phyloP scores from a whole-genome alignment of 1,140 invertebrate genomes.

The Drosophila nebulosa region DNA sequence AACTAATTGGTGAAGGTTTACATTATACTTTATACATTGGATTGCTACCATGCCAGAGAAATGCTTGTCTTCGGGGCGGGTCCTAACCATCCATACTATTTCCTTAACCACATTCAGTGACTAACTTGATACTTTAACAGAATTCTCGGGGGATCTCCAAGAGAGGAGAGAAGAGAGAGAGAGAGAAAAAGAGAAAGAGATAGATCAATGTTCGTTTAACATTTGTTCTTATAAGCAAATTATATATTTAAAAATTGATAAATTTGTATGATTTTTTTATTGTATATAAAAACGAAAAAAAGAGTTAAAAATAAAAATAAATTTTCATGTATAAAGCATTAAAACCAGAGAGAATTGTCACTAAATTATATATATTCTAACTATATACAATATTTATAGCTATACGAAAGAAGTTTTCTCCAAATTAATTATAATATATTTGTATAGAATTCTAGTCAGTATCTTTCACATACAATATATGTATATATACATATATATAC shows the following conservation, averaged over 20 bases:
- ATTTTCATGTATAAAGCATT: background rate
- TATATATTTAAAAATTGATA: background rate
- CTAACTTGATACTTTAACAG: background rate
- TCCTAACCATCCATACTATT: background rate
- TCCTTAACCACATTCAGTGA: background rate
- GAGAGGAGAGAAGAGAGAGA: background rate
- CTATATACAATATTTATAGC: background rate
- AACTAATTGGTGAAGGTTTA: background rate
- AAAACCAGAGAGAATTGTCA: background rate
- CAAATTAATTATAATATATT: background rate
- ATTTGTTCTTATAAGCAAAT: background rate
- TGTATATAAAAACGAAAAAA: background rate
- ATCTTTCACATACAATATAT: constrained; percentile 13
- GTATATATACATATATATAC: constrained; percentile 14
- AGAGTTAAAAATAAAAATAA: background rate
- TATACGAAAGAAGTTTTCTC: background rate
- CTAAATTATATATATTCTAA: background rate
- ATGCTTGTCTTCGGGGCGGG: background rate
- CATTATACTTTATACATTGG: background rate
- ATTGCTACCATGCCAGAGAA: background rate
- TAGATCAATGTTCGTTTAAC: background rate
- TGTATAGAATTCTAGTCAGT: constrained; percentile 35
- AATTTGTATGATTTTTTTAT: background rate
- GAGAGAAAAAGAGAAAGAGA: too few species aligned
- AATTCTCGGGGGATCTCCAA: background rate